Conservation (phyloP, 1,140 invertebrate species). For the Neodiprion lecontei region DNA sequence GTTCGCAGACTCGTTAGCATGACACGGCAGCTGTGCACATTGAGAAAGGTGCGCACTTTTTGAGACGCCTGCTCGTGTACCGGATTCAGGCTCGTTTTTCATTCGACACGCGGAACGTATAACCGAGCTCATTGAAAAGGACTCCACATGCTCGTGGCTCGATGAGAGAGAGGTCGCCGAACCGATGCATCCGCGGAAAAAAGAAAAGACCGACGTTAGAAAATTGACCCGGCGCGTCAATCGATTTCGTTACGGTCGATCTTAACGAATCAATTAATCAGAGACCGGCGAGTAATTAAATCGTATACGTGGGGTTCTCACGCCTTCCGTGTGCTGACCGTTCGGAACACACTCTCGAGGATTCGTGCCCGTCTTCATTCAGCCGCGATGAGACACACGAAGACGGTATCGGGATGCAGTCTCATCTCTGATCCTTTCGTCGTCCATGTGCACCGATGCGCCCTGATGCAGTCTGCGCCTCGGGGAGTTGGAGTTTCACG, state of each 20-base stretch:
- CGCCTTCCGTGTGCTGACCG: background rate
- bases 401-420: too few relatives aligned
- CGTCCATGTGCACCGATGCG: too few relatives aligned
- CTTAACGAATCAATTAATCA: constrained; percentile 17
- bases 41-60: too few relatives aligned
- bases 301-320: constrained; percentile 6
- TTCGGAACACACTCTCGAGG: too few relatives aligned
- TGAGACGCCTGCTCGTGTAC: background rate
- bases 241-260: constrained; percentile 13
- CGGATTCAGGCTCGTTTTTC: background rate
- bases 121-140: background rate
- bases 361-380: too few relatives aligned
- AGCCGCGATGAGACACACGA: too few relatives aligned
- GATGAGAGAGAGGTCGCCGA: background rate
- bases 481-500: too few relatives aligned
- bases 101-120: background rate
- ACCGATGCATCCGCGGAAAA: background rate
- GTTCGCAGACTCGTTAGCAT: background rate
- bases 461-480: too few relatives aligned
- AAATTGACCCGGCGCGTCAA: constrained; percentile 13
- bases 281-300: constrained; percentile 8
- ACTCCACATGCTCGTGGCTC: background rate
- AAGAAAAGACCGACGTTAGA: background rate
- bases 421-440: too few relatives aligned
- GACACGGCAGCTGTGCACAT: background rate